phyloP scores from a whole-genome alignment of 2,888 invertebrate genomes.

The Acleris laterana region DNA sequence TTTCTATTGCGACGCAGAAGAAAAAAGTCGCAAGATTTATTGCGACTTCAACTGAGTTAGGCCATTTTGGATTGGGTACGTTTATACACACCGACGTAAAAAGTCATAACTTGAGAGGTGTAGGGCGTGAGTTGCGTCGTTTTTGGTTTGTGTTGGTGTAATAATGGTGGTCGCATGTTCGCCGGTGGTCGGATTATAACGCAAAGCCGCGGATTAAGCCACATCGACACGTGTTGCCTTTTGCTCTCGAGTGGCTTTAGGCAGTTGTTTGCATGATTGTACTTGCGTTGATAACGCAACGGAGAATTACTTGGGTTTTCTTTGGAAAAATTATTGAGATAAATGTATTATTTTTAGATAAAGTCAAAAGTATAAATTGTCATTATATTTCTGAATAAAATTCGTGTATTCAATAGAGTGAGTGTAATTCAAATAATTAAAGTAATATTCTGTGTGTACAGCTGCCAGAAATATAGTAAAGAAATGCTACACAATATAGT shows the following conservation, averaged over 20 bases:
- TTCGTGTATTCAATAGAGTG: neutral
- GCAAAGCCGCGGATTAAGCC: slow-evolving; percentile 75
- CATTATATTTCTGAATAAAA: neutral
- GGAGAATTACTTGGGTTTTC: neutral
- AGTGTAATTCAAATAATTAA: too few species aligned
- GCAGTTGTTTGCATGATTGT: slow-evolving; percentile 66
- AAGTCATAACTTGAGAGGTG: slow-evolving; percentile 1
- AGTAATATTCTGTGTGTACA: neutral
- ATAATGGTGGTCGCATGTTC: slow-evolving; percentile 61
- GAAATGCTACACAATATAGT: too few species aligned
- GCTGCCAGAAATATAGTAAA: neutral
- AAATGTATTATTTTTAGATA: too few species aligned
- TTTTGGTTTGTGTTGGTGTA: slow-evolving; percentile 69
- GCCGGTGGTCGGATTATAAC: slow-evolving; percentile 79
- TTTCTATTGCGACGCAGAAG: neutral
- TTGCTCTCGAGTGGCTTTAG: slow-evolving; percentile 71
- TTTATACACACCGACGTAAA: neutral
- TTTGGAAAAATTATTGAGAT: neutral
- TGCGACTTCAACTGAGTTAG: neutral
- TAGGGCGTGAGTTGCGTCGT: slow-evolving; percentile 40
- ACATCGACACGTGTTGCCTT: slow-evolving; percentile 79
- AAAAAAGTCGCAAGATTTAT: slow-evolving; percentile 14
- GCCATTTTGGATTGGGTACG: slow-evolving; percentile 4
- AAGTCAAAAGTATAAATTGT: neutral
- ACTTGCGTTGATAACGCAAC: slow-evolving; percentile 43